phyloP scores from a whole-genome alignment of 1,140 invertebrate species.

The Coptotermes formosanus region DNA sequence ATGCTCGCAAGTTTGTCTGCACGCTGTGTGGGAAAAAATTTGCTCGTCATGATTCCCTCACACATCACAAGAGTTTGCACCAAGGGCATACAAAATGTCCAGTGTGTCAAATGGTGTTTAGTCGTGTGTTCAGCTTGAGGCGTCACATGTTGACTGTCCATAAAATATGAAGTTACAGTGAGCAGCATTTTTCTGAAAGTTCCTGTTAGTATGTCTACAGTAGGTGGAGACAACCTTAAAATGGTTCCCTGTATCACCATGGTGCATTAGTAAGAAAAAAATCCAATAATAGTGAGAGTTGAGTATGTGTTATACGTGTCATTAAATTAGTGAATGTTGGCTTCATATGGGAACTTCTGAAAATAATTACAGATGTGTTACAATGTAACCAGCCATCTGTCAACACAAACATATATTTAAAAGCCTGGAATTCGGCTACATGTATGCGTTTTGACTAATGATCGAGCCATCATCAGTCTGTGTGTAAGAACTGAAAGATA shows the following conservation, averaged over 20 bases:
- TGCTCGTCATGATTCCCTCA: constrained; percentile 71
- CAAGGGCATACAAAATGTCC: constrained; percentile 69
- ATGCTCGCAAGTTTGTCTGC: constrained; percentile 47
- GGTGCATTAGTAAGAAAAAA: too few relatives aligned
- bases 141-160: constrained; percentile 52
- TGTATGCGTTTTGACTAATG: too few relatives aligned
- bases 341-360: constrained; percentile 34
- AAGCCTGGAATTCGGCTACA: too few relatives aligned
- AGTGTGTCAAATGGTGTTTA: constrained; percentile 60
- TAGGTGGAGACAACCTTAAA: too few relatives aligned
- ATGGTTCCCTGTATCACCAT: too few relatives aligned
- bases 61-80: constrained; percentile 73
- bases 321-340: not conserved
- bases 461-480: too few relatives aligned
- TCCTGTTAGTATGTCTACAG: too few relatives aligned
- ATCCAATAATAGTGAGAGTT: not conserved
- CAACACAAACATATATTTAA: too few relatives aligned
- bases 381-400: too few relatives aligned
- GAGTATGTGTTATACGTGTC: not conserved
- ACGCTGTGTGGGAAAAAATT: constrained; percentile 72
- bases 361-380: constrained; percentile 26
- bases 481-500: too few relatives aligned
- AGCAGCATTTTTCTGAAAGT: too few relatives aligned
- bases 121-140: constrained; percentile 56
- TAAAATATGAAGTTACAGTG: constrained; percentile 18